Evolutionary conservation across 2,113 vertebrate genomes (phyloP).

Genomic region (Canis aureus): DNA sequence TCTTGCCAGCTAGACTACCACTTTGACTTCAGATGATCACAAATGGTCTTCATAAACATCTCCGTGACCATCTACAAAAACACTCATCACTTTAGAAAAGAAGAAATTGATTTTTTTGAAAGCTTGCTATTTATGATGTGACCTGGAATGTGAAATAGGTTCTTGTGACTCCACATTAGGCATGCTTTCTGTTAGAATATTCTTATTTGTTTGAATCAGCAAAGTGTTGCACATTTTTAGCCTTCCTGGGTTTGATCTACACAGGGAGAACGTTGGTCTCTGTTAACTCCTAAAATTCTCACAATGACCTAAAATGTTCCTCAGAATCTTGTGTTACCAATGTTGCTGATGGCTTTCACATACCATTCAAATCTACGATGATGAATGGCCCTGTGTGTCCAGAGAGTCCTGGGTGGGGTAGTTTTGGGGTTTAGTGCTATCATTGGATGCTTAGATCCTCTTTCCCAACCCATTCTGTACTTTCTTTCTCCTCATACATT

Average conservation of each 20-base stretch:
- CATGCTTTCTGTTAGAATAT: no score
- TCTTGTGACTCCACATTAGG: not conserved
- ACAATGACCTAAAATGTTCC: not conserved
- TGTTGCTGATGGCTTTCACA: fast-evolving
- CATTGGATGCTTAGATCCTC: fast-evolving
- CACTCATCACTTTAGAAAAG: not conserved
- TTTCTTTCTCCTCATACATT: no score
- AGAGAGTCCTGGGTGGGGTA: fast-evolving
- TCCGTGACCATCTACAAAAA: not conserved
- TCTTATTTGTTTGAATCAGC: not conserved
- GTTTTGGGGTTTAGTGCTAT: not conserved
- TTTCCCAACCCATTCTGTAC: fast-evolving
- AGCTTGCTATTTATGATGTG: no score
- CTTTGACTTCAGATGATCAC: not conserved
- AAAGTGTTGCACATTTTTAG: not conserved
- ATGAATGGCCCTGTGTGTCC: fast-evolving
- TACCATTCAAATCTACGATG: fast-evolving
- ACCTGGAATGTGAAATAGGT: not conserved
- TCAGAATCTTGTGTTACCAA: fast-evolving
- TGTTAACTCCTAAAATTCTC: not conserved
- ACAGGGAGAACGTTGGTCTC: fast-evolving
- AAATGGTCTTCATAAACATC: not conserved
- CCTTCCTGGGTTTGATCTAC: not conserved
- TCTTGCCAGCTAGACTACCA: not conserved
- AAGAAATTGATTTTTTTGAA: not conserved